Evolutionary conservation across 2,888 invertebrate genomes (phyloP).

Genomic region (Callimorpha dominula): DNA sequence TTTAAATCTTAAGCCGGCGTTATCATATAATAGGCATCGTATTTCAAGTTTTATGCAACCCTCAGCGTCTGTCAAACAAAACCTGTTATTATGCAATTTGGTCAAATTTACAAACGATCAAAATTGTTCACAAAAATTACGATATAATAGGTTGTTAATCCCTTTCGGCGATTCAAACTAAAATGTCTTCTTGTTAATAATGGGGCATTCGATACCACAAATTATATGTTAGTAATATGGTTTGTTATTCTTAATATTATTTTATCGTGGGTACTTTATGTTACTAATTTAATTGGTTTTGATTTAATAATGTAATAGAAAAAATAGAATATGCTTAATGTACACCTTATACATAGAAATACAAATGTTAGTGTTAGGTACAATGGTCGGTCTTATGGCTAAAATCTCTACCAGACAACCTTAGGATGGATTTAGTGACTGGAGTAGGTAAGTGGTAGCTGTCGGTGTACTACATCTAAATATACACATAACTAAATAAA

Average conservation of each 20-base stretch:
- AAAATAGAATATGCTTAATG: no score
- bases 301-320: no score
- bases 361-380: no score
- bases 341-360: no score
- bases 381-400: no score
- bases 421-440: no score
- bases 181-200: conserved; percentile 28
- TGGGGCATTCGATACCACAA: conserved; percentile 36
- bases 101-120: conserved; percentile 61
- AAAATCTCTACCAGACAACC: no score
- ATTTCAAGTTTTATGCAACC: conserved; percentile 46
- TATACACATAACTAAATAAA: no score
- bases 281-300: no score
- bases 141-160: conserved; percentile 69
- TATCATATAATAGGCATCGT: conserved; percentile 1
- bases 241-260: background rate
- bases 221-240: background rate
- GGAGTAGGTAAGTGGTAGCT: no score
- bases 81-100: conserved; percentile 66
- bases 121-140: conserved; percentile 61
- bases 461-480: no score
- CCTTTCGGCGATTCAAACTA: conserved; percentile 37
- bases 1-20: background rate
- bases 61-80: conserved; percentile 37
- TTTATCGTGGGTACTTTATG: background rate